Evolutionary conservation across 2,888 invertebrate species (phyloP).

Genomic region (Drosophila cognata): DNA sequence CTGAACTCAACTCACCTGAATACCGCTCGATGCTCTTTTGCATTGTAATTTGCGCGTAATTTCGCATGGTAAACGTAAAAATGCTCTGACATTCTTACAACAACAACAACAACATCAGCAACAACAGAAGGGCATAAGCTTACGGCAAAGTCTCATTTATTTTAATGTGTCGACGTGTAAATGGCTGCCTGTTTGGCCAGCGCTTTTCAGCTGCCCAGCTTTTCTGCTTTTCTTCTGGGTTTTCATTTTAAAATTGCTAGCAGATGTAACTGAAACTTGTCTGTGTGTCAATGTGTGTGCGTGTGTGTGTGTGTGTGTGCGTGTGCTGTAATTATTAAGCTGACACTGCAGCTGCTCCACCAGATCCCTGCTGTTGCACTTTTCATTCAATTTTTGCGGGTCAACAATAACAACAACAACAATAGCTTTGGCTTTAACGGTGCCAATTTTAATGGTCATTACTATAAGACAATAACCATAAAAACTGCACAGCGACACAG

Average conservation of each 20-base stretch:
- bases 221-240: conserved; percentile 38
- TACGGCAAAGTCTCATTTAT: conserved; percentile 78
- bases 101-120: conserved; percentile 31
- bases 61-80: conserved; percentile 70
- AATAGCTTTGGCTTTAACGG: conserved; percentile 59
- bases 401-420: conserved; percentile 25
- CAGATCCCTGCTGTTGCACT: conserved; percentile 52
- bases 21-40: conserved; percentile 57
- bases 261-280: conserved; percentile 57
- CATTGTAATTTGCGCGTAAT: conserved; percentile 78
- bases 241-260: conserved; percentile 61
- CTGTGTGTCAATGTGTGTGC: conserved; percentile 13
- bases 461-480: conserved; percentile 72
- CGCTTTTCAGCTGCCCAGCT: conserved; percentile 44
- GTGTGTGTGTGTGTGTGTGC: conserved; percentile 25
- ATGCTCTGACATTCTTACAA: conserved; percentile 50
- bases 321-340: conserved; percentile 71
- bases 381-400: conserved; percentile 48
- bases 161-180: conserved; percentile 77
- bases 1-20: conserved; percentile 19
- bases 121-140: conserved; percentile 49
- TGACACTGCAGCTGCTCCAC: conserved; percentile 66
- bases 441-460: conserved; percentile 79
- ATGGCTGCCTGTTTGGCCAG: conserved; percentile 66
- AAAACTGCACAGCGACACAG: conserved; percentile 59